These are phyloP conservation scores for Lasioglossum leucozonium DNA, from an alignment of 2,888 invertebrate species.

Conservation along the genomic window DNA sequence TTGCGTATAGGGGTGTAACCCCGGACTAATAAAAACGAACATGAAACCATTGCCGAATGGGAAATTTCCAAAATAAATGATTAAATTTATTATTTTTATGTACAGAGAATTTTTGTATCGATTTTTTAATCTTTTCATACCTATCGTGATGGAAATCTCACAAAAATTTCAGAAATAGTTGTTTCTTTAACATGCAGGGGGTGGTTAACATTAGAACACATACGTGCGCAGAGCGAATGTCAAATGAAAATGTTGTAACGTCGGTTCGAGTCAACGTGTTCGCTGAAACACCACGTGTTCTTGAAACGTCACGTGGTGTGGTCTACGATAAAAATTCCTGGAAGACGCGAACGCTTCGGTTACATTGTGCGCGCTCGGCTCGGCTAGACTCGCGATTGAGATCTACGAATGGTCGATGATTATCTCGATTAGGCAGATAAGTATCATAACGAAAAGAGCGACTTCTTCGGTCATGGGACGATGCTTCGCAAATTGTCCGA, in stretches of 20 bases:
- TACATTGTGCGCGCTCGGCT: neutral
- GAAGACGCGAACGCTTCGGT: neutral
- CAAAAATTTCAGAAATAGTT: too few species aligned
- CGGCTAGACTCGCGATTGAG: neutral
- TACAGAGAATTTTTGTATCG: too few species aligned
- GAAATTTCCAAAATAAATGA: too few species aligned
- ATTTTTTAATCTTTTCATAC: too few species aligned
- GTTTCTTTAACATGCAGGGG: too few species aligned
- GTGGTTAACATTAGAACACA: too few species aligned
- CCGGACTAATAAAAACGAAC: too few species aligned
- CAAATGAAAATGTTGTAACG: neutral
- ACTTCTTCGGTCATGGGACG: slow-evolving; percentile 3
- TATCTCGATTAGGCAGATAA: neutral
- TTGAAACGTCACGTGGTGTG: neutral
- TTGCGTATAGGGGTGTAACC: too few species aligned
- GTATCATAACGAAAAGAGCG: slow-evolving; percentile 12
- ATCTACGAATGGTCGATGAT: slow-evolving; percentile 2
- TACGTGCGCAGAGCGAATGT: too few species aligned
- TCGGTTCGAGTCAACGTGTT: neutral
- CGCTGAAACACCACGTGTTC: neutral
- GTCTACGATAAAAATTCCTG: neutral
- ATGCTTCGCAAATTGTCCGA: slow-evolving; percentile 9
- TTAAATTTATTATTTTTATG: too few species aligned
- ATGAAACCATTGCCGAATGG: too few species aligned
- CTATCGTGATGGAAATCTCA: too few species aligned